Base-by-base conservation (phyloP, 2,113 vertebrate species). In the Melanerpes formicivorus region DNA sequence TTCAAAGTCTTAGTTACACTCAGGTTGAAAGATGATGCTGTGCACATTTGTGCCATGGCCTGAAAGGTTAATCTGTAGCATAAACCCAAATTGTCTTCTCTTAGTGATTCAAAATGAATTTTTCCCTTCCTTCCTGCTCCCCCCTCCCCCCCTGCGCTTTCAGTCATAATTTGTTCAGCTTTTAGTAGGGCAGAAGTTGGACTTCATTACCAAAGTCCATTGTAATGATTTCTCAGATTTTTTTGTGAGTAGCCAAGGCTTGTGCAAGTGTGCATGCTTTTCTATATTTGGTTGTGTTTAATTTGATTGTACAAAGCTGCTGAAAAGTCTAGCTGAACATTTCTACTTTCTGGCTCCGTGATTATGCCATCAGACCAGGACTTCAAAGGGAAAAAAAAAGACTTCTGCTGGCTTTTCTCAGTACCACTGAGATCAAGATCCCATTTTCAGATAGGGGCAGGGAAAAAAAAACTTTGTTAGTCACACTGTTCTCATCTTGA, bases 201-300 rank as follows among this genome's bases (percentile, higher is more conserved):
- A 64, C 91, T 96, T 90, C 74, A 14, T 95, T 80, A 83, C 92
- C 90, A 46, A 90, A 94, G 73, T 93, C 95, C 92, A 76, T 72
- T 95, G 77, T 96, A 82, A 94, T 87, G 84, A 95, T 94, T 84
- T 96, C 59, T 93, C 70, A 71, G 92, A 91, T 96, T 87, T 96
- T 88, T 92, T 55, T 95, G 69, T 5, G 62, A 62, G 60, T 90
- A 91, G 87, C 83, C 92, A 91, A 87, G 91, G 80, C 92, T 96
- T 95, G 58, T 93, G 85, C 93, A 94, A 95, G 94, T 93, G 92
- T 91, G 93, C 87, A 67, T 97, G 97, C 93, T 95, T 96, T 97
- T 96, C 95, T 97, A 96, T 96, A 93, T 97, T 97, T 97, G 90
- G 81, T 87, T 97, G 95, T 97, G 97, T 97, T 97, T 96, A 87